These are phyloP conservation scores for Dicrurus megarhynchus DNA, from an alignment of 2,113 vertebrate genomes.

Conservation along the genomic window DNA sequence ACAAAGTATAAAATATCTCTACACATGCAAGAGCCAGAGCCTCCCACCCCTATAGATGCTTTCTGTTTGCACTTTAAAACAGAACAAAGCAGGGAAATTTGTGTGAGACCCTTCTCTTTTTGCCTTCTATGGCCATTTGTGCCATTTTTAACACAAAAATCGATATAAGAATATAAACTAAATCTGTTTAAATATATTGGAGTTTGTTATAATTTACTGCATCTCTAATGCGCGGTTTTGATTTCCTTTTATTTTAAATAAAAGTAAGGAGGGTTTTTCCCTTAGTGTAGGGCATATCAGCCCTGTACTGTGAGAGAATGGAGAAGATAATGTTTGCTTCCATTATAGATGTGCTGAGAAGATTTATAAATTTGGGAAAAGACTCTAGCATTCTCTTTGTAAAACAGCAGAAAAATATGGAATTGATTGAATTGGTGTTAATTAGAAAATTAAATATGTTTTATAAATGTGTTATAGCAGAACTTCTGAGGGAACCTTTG, in stretches of 20 bases:
- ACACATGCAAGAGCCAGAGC: constrained; percentile 28
- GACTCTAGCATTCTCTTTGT: neutral
- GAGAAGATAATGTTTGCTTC: neutral
- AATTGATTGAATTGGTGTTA: neutral
- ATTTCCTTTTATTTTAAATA: neutral
- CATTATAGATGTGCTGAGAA: neutral
- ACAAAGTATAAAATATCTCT: constrained; percentile 36
- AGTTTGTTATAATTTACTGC: neutral
- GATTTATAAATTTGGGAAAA: neutral
- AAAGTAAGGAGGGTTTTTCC: neutral
- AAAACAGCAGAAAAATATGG: neutral
- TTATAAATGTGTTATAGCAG: neutral
- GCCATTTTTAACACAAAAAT: neutral
- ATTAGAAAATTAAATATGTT: neutral
- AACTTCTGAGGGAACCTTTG: neutral
- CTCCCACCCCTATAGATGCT: neutral
- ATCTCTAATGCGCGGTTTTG: neutral
- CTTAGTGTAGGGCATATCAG: neutral
- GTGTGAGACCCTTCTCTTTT: neutral
- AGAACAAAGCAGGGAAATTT: neutral
- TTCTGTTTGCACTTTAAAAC: neutral
- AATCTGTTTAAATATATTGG: neutral
- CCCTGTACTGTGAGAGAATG: neutral
- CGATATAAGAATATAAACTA: neutral
- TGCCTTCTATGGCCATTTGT: neutral